Evolutionary conservation across 2,797 vertebrate genomes (phyloP), one percentile per base, ranked within the genome.

Genomic region (Poeciliopsis gracilis): DNA sequence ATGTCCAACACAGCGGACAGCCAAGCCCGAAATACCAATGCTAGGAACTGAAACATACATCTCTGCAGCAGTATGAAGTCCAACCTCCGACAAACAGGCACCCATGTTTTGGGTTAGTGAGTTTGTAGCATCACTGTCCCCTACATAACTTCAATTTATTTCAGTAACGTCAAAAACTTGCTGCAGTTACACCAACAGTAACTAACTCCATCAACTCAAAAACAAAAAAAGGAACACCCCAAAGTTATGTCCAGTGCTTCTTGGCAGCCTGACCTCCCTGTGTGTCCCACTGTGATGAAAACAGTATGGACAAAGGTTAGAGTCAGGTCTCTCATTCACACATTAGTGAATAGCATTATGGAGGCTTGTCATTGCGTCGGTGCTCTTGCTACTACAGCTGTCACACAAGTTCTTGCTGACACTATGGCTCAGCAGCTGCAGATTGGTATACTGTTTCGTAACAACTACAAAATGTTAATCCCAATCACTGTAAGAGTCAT

Each of bases 361-460:
- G 89, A 90, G 77, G 84, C 85, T 87, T 84, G 86, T 88, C 84
- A 86, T 91, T 84, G 86, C 83, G 76, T 63, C 89, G 23, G 77
- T 57, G 66, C 84, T 84, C 84, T 77, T 76, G 55, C 77, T 82
- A 70, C 85, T 90, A 90, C 95, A 95, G 95, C 94, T 95, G 95
- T 91, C 93, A 69, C 51, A 70, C 74, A 67, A 77, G 84, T 91
- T 90, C 78, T 75, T 82, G 78, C 84, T 90, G 91, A 90, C 89
- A 92, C 81, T 84, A 84, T 73, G 80, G 82, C 80, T 79, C 87
- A 90, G 91, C 95, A 95, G 95, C 95, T 95, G 95, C 93, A 91
- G 77, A 73, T 5, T 10, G 23, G 87, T 89, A 91, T 94, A 91
- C 78, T 82, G 72, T 95, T 95, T 92, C 92, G 82, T 77, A 92